Evolutionary conservation across 1,140 invertebrate species (phyloP).

Genomic region (Macrotrachela quadricornifera): DNA sequence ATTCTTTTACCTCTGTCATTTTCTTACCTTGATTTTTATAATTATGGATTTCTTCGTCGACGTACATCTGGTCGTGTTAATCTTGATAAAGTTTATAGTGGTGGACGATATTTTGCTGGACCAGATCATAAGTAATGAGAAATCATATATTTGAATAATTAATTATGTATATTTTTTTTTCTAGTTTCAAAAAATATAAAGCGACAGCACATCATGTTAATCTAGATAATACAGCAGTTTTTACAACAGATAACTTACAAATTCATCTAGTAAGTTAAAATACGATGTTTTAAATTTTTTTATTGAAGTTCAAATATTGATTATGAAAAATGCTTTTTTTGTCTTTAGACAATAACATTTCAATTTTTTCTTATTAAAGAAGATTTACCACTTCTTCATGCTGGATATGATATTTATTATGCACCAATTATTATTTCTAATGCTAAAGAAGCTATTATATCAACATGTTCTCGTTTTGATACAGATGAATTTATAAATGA

Average conservation of each 20-base stretch:
- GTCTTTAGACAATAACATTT: constrained; percentile 6
- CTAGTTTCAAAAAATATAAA: constrained; percentile 13
- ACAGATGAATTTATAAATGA: constrained; percentile 15
- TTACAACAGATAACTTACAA: constrained; percentile 16
- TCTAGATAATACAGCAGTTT: constrained; percentile 12
- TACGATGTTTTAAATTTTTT: no score
- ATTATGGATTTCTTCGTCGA: constrained; percentile 14
- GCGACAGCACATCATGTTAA: constrained; percentile 14
- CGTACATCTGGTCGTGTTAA: constrained; percentile 15
- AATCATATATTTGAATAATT: no score
- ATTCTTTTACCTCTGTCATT: constrained; percentile 13
- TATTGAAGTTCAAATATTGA: constrained; percentile 2
- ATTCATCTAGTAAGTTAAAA: constrained; percentile 6
- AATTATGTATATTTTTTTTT: no score
- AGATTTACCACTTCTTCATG: constrained; percentile 15
- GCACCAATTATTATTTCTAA: constrained; percentile 14
- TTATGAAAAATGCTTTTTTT: constrained; percentile 13
- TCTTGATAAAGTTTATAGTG: constrained; percentile 11
- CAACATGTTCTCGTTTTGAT: constrained; percentile 12
- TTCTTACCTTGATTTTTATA: constrained; percentile 11
- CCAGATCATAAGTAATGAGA: constrained; percentile 12
- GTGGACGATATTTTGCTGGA: constrained; percentile 16
- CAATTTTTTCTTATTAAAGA: constrained; percentile 19
- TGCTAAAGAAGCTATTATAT: constrained; percentile 20
- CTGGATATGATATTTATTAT: constrained; percentile 18